Percentiles rank a stretch among this genome's conserved stretches.
Conservation (phyloP, 2,888 invertebrate genomes). For the Muschampia plurimacula region DNA sequence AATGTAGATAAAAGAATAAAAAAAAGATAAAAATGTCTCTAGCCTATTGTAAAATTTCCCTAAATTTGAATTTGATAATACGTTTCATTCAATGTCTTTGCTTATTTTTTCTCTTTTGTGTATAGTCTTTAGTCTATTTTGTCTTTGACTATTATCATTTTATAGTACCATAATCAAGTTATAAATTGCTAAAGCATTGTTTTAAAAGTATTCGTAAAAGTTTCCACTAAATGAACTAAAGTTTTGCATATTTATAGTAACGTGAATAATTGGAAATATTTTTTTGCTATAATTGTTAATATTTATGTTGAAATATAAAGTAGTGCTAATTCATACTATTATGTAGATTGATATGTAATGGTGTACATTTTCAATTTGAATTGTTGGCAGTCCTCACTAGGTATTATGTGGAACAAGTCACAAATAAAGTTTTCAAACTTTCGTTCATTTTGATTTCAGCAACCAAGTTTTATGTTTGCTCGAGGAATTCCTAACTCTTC, state of each 20-base stretch:
- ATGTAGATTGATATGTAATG: background rate
- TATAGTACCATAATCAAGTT: too few species aligned
- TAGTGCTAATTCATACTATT: background rate
- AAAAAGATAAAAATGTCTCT: slow-evolving; percentile 10
- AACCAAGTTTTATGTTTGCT: slow-evolving; percentile 55
- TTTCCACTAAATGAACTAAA: too few species aligned
- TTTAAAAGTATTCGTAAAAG: too few species aligned
- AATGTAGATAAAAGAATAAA: background rate
- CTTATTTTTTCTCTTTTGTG: background rate
- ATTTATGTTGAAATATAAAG: too few species aligned
- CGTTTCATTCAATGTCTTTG: background rate
- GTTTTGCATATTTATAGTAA: too few species aligned
- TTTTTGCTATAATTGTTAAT: too few species aligned
- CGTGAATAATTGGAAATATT: too few species aligned
- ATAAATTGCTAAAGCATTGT: too few species aligned
- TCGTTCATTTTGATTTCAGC: slow-evolving; percentile 64
- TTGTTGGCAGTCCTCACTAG: slow-evolving; percentile 20
- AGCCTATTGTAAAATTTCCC: background rate
- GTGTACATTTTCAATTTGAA: slow-evolving; percentile 1
- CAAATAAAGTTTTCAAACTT: slow-evolving; percentile 69
- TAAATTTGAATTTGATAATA: background rate
- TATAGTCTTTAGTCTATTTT: background rate
- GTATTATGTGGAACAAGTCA: slow-evolving; percentile 60
- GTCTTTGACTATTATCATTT: too few species aligned
- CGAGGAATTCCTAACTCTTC: slow-evolving; percentile 54